Evolutionary conservation across 2,888 invertebrate species (phyloP).

Genomic region (Lithophane leautieri): DNA sequence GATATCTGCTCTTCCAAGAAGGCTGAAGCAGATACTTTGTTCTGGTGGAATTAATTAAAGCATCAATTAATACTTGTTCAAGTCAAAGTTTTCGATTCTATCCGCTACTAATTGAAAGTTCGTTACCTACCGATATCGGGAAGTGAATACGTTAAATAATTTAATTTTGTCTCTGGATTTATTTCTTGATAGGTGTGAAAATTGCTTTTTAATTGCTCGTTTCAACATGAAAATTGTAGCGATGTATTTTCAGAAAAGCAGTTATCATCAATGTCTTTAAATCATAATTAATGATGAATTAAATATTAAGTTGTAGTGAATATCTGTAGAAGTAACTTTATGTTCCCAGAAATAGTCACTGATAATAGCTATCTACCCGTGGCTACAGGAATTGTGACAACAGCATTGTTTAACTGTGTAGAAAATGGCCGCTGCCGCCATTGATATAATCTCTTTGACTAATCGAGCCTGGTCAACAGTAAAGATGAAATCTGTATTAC

Average conservation of each 20-base stretch:
- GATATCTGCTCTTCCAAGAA: conserved; percentile 7
- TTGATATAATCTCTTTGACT: conserved; percentile 3
- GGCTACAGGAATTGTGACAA: background rate
- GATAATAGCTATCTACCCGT: background rate
- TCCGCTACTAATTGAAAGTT: conserved; percentile 54
- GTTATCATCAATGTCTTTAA: background rate
- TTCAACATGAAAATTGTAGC: background rate
- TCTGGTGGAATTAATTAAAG: conserved; percentile 41
- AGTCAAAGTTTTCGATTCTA: conserved; percentile 40
- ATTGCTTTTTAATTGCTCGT: background rate
- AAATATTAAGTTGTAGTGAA: background rate
- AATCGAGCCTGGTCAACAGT: background rate
- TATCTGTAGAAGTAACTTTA: background rate
- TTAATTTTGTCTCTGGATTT: conserved; percentile 30
- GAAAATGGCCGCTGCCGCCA: background rate
- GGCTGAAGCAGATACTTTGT: conserved; percentile 21
- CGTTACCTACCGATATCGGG: conserved; percentile 30
- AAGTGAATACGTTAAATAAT: conserved; percentile 37
- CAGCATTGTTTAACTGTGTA: conserved; percentile 5
- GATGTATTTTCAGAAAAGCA: conserved; percentile 3
- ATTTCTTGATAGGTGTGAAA: conserved; percentile 5
- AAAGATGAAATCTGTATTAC: conserved; percentile 1
- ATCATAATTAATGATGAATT: background rate
- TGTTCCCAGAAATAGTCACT: background rate
- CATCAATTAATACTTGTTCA: conserved; percentile 46